Percentiles rank a stretch among this genome's conserved stretches.
These are phyloP conservation scores for Chrysolina oricalcia DNA, from an alignment of 2,888 invertebrate genomes.

Conservation along the genomic window DNA sequence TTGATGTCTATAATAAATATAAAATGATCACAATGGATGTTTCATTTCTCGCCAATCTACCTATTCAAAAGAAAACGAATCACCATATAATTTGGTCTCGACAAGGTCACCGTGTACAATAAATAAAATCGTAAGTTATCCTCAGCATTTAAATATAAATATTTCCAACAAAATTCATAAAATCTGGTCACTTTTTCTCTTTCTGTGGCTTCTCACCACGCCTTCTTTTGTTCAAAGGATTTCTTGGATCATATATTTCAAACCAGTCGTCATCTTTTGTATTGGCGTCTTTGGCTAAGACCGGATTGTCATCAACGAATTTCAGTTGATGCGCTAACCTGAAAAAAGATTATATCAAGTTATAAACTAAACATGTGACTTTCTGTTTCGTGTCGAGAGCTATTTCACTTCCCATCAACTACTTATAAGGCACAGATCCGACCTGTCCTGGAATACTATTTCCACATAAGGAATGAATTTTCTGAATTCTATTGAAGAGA, in stretches of 20 bases:
- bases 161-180: not conserved
- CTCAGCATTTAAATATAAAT: not conserved
- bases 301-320: constrained; percentile 80
- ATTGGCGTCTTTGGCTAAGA: constrained; percentile 93
- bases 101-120: no score
- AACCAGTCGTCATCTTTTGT: constrained; percentile 96
- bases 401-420: no score
- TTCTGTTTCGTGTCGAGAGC: no score
- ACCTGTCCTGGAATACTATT: no score
- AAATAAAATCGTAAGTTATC: not conserved
- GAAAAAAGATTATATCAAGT: no score
- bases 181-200: not conserved
- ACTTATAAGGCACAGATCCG: no score
- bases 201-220: constrained; percentile 80
- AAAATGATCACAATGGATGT: not conserved
- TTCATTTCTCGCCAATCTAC: not conserved
- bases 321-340: constrained; percentile 80
- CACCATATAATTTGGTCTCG: no score
- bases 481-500: no score
- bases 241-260: constrained; percentile 96
- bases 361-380: no score
- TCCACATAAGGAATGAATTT: no score
- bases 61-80: not conserved
- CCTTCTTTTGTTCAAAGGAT: constrained; percentile 93
- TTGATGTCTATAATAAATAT: constrained; percentile 21